phyloP scores from a whole-genome alignment of 2,797 vertebrate species.

The Nyctalus aviator region DNA sequence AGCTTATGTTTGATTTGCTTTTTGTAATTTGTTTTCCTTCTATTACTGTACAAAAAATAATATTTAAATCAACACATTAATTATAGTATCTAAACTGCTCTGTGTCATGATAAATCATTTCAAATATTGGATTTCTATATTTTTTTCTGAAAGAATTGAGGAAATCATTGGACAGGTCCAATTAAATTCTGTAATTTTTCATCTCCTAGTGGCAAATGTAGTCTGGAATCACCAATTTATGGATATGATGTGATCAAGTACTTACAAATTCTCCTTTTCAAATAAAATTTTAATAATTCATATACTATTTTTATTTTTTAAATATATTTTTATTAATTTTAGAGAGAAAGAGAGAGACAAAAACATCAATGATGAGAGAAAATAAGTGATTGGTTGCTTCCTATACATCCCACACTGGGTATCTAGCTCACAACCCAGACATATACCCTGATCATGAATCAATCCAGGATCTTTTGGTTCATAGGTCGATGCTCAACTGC shows the following conservation, averaged over 20 bases:
- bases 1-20: background rate
- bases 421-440: background rate
- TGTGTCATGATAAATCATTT: background rate
- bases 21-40: background rate
- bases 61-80: background rate
- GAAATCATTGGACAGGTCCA: background rate
- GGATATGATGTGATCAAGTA: background rate
- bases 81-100: background rate
- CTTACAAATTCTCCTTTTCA: background rate
- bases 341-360: background rate
- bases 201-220: background rate
- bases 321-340: background rate
- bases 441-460: background rate
- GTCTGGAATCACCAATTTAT: background rate
- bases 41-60: background rate
- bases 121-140: background rate
- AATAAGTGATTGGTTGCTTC: background rate
- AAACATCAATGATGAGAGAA: background rate
- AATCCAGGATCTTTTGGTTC: background rate
- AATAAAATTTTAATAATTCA: background rate
- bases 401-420: background rate
- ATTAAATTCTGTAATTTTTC: background rate
- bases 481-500: background rate
- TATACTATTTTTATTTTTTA: background rate
- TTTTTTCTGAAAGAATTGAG: constrained; percentile 3